phyloP scores from a whole-genome alignment of 2,113 vertebrate species.

The Phainopepla nitens region DNA sequence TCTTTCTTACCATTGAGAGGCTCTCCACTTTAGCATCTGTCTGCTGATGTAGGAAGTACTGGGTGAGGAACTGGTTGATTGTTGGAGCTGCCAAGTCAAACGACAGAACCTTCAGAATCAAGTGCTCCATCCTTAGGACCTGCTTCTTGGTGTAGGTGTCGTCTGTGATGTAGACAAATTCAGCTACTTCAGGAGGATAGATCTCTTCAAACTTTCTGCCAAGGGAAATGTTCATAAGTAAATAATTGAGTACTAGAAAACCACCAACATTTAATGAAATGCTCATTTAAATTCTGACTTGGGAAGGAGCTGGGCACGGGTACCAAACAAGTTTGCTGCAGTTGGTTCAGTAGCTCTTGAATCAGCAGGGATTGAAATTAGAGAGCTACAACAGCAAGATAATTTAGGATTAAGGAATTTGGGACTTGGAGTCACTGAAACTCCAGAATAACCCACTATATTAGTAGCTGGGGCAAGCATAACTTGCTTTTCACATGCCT shows the following conservation, averaged over 20 bases:
- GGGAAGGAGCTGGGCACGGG: background rate
- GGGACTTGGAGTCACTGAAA: background rate
- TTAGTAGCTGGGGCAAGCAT: background rate
- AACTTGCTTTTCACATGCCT: background rate
- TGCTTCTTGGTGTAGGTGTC: constrained; percentile 99
- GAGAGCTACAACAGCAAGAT: background rate
- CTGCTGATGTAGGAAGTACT: constrained; percentile 84
- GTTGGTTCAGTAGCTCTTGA: background rate
- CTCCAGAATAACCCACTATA: background rate
- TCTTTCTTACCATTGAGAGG: constrained; percentile 85
- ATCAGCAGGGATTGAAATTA: background rate
- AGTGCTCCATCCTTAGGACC: constrained; percentile 95
- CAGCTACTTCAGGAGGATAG: constrained; percentile 96
- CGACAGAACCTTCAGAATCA: constrained; percentile 94
- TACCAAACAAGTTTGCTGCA: background rate
- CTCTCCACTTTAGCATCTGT: constrained; percentile 81
- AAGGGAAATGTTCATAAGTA: background rate
- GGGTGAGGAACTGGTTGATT: constrained; percentile 93
- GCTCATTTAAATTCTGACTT: background rate
- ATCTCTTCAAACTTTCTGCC: constrained; percentile 98
- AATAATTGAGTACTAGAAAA: background rate
- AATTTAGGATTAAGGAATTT: background rate
- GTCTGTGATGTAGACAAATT: constrained; percentile 99
- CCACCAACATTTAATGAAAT: background rate
- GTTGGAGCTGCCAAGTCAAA: constrained; percentile 96